Base-by-base conservation (phyloP, 2,797 vertebrate species). In the Amniataba percoides region DNA sequence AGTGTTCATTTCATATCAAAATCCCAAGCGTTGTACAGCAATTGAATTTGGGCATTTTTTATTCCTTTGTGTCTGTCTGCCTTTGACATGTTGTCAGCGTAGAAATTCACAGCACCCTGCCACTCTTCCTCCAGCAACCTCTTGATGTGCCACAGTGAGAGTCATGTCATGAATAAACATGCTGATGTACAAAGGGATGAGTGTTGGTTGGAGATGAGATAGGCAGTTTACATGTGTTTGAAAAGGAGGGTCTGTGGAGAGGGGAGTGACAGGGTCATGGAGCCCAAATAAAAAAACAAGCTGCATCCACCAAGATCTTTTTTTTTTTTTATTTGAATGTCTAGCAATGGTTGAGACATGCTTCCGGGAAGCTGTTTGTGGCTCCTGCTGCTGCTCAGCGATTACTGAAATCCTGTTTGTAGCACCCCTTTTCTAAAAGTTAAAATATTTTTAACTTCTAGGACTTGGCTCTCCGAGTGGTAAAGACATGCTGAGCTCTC, bases 81-180 rank as follows among this genome's bases (percentile, higher is more conserved):
- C 74, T 87, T 85, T 91, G 90, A 92, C 92, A 81, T 85, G 83
- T 86, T 89, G 89, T 88, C 93, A 86, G 87, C 59, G 45, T 82
- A 76, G 74, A 88, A 88, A 91, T 86, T 81, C 83, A 79, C 77
- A 74, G 77, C 77, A 52, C 77, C 75, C 87, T 88, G 89, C 71
- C 89, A 89, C 83, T 91, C 88, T 87, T 91, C 82, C 87, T 82
- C 80, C 77, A 58, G 85, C 85, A 83, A 71, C 61, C 85, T 90
- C 88, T 90, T 90, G 86, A 91, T 91, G 87, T 92, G 89, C 89
- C 87, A 92, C 87, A 88, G 78, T 66, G 61, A 70, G 76, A 83
- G 71, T 79, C 71, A 12, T 56, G 80, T 81, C 89, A 92, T 94
- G 89, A 94, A 93, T 92, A 92, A 91, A 93, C 88, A 92, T 92